A percentile compares a stretch with the other conserved stretches of the same genome.
Conservation (phyloP, 2,113 vertebrate genomes). For the Rhynchopsitta pachyrhyncha region DNA sequence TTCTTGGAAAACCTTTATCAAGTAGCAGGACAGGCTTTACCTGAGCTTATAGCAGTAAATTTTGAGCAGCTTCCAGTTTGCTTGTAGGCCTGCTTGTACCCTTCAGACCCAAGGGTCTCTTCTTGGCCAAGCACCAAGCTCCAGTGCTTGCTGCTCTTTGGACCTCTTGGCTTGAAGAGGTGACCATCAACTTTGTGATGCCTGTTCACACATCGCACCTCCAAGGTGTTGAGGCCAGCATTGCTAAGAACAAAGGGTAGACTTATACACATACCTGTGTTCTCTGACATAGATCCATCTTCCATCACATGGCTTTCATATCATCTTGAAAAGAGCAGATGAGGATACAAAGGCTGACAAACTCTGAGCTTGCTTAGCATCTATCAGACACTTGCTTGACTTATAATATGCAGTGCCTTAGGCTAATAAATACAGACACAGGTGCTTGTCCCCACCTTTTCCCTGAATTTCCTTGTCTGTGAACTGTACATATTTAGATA, state of each 20-base stretch:
- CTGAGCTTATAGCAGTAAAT: not conserved
- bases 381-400: not conserved
- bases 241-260: not conserved
- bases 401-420: not conserved
- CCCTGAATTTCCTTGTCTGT: not conserved
- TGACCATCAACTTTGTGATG: not conserved
- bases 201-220: not conserved
- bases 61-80: not conserved
- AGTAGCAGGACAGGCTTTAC: not conserved
- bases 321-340: not conserved
- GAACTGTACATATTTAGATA: not conserved
- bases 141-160: not conserved
- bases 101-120: not conserved
- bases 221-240: rapidly evolving
- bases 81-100: not conserved
- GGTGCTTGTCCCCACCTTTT: not conserved
- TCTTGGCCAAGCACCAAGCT: not conserved
- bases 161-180: not conserved
- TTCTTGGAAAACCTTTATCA: not conserved
- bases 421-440: not conserved
- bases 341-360: not conserved
- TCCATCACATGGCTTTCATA: not conserved
- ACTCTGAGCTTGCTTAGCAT: not conserved
- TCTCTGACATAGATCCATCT: not conserved
- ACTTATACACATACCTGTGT: not conserved